phyloP scores from a whole-genome alignment of 2,113 vertebrate genomes.

The Mungos mungo region DNA sequence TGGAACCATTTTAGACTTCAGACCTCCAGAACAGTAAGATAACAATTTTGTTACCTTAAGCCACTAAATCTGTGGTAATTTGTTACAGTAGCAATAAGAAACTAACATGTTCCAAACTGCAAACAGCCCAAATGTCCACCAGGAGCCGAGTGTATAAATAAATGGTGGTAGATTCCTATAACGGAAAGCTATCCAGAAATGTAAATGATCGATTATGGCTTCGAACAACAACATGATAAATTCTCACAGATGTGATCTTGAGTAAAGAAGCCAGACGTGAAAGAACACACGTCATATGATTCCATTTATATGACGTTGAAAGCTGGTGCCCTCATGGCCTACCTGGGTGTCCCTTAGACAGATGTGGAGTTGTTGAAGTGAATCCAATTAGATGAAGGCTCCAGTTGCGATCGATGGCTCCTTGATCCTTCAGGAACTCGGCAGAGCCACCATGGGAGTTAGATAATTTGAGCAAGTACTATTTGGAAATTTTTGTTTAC shows the following conservation, averaged over 20 bases:
- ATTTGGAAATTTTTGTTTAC: slow-evolving; percentile 17
- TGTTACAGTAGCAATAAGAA: not conserved
- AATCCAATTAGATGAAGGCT: not conserved
- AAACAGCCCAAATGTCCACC: not conserved
- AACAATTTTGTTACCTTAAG: not conserved
- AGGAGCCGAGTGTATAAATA: not conserved
- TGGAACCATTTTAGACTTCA: not conserved
- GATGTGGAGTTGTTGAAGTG: not conserved
- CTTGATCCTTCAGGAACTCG: not conserved
- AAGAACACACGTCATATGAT: not conserved
- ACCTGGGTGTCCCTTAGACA: not conserved
- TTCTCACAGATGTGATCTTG: not conserved
- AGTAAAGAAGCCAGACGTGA: not conserved
- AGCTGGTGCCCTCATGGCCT: not conserved
- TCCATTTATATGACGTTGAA: too few relatives aligned
- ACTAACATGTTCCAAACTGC: not conserved
- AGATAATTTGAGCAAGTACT: not conserved
- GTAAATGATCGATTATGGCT: not conserved
- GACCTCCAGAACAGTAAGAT: not conserved
- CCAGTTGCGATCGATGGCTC: not conserved
- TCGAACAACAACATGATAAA: not conserved
- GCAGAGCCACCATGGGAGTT: not conserved
- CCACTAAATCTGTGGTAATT: not conserved
- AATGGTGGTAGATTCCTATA: not conserved
- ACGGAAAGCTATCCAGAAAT: not conserved